Evolutionary conservation across 1,140 invertebrate species (phyloP).

Genomic region (Coelopa frigida): DNA sequence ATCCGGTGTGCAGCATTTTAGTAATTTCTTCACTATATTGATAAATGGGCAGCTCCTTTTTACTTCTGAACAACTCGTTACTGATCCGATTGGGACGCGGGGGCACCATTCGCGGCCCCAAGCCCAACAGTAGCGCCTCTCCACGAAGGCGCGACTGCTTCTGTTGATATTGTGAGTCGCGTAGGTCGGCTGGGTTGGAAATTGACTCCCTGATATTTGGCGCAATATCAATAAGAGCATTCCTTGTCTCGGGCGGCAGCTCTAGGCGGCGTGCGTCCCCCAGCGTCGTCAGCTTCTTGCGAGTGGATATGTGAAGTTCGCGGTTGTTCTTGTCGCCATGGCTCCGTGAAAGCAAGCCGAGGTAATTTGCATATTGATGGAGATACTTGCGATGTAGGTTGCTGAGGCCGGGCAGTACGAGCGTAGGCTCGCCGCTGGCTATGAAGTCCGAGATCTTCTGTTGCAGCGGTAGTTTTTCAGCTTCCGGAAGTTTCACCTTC

Average conservation of each 20-base stretch:
- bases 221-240: slow-evolving; percentile 1
- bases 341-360: slow-evolving; percentile 25
- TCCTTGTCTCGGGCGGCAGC: slow-evolving; percentile 3
- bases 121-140: slow-evolving; percentile 5
- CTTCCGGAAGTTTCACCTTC: slow-evolving; percentile 1
- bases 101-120: slow-evolving; percentile 14
- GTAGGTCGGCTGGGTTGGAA: no score
- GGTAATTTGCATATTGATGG: slow-evolving; percentile 19
- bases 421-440: slow-evolving; percentile 5
- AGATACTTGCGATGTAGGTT: slow-evolving; percentile 22
- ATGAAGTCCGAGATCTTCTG: slow-evolving; percentile 20
- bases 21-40: slow-evolving; percentile 18
- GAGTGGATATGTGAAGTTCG: slow-evolving; percentile 19
- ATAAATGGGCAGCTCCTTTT: slow-evolving; percentile 19
- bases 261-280: slow-evolving; percentile 2
- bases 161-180: slow-evolving; percentile 2
- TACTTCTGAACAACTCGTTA: slow-evolving; percentile 11
- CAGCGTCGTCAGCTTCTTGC: slow-evolving; percentile 4
- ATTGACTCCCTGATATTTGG: slow-evolving; percentile 1
- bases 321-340: slow-evolving; percentile 17
- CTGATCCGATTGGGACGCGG: slow-evolving; percentile 6
- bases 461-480: slow-evolving; percentile 15
- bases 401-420: slow-evolving; percentile 14
- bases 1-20: slow-evolving; percentile 10
- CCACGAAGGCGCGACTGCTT: slow-evolving; percentile 6